A percentile compares a stretch with the other conserved stretches of the same genome.
Conservation (phyloP, 2,797 vertebrate genomes). For the Knipowitschia caucasica region DNA sequence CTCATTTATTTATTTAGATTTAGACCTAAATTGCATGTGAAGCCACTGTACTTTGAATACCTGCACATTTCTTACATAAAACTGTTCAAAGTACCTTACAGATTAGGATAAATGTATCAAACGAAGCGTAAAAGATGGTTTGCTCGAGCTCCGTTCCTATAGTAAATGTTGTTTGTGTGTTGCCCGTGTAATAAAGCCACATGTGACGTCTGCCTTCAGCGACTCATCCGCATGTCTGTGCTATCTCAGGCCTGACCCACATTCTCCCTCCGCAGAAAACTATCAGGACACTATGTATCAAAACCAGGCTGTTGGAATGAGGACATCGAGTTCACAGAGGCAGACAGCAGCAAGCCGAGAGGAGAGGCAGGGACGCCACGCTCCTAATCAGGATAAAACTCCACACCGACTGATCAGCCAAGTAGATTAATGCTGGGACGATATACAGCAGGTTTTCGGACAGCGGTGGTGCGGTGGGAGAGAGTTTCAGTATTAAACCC, state of each 20-base stretch:
- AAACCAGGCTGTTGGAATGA: constrained; percentile 62
- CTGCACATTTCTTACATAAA: no score
- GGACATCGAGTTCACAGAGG: constrained; percentile 52
- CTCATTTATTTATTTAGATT: no score
- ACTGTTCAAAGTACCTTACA: no score
- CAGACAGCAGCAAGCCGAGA: constrained; percentile 18
- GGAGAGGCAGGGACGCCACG: constrained; percentile 4
- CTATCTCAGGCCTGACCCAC: constrained; percentile 57
- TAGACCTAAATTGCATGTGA: no score
- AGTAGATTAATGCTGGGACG: neutral
- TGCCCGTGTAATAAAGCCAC: neutral
- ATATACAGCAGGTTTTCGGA: neutral
- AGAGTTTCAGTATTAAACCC: constrained; percentile 10
- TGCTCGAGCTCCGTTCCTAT: no score
- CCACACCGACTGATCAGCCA: neutral
- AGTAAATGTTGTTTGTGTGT: neutral
- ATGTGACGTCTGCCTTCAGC: constrained; percentile 23
- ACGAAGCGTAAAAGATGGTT: no score
- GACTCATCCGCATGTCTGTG: constrained; percentile 27
- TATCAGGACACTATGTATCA: constrained; percentile 46
- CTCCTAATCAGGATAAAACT: constrained; percentile 5
- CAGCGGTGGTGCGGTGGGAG: neutral
- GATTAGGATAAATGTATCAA: no score
- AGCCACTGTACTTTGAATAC: no score
- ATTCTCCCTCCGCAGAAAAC: constrained; percentile 48